A percentile compares a stretch with the other conserved stretches of the same genome.
phyloP scores from a whole-genome alignment of 2,113 vertebrate species.

The Nesoenas mayeri region DNA sequence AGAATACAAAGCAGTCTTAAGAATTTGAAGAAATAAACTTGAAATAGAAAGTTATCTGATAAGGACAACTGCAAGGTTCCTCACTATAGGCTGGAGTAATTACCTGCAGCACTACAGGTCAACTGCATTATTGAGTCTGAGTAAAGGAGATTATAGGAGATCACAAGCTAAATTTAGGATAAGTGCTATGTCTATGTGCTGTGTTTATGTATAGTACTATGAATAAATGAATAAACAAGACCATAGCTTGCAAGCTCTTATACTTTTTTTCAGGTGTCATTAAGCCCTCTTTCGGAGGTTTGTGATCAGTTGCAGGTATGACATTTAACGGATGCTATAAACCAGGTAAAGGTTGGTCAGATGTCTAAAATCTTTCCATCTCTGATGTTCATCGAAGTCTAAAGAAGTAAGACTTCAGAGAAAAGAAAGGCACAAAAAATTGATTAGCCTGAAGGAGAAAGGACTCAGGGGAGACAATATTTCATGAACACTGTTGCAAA shows the following conservation, averaged over 20 bases:
- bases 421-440: not conserved
- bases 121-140: not conserved
- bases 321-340: not conserved
- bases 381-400: not conserved
- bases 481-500: not conserved
- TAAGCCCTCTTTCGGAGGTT: not conserved
- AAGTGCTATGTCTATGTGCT: not conserved
- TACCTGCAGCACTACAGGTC: not conserved
- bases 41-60: not conserved
- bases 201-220: not conserved
- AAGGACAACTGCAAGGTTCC: not conserved
- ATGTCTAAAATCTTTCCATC: not conserved
- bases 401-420: not conserved
- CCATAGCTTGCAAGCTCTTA: not conserved
- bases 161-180: not conserved
- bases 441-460: not conserved
- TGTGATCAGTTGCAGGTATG: not conserved
- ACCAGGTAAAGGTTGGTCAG: not conserved
- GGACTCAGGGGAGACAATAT: not conserved
- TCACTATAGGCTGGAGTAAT: not conserved
- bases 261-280: not conserved
- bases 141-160: not conserved
- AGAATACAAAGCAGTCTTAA: not conserved
- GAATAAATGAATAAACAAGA: not conserved
- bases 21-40: not conserved